Base-by-base conservation (phyloP, 2,113 vertebrate species). In the human region DNA sequence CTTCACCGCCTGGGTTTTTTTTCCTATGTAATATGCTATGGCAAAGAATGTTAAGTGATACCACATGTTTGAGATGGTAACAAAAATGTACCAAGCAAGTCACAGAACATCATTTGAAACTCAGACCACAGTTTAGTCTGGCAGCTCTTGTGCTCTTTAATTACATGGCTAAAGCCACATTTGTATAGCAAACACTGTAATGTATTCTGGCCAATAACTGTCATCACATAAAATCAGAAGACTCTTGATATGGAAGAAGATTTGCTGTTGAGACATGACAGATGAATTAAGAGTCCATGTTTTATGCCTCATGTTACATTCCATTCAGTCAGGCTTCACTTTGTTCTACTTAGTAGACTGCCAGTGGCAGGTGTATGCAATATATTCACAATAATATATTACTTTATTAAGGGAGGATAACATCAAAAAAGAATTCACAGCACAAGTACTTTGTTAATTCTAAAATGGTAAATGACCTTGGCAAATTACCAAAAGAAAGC, bases 81-180 rank as follows among this genome's bases (percentile, higher is more conserved):
- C 38, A 43, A 70, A 66, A 78, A 57, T 72, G 70, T 55, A 32
- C 91, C 97, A 86, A 75, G 86, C 50, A 78, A 81, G 73, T 27
- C 50, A 12, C 35, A 89, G 90, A 96, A 45, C 75, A 59, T 35
- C 38, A 73, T 43, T 70, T 90, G 45, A 66, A 91, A n/a, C 81
- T 64, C 86, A 96, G 87, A 52, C 96, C 88, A 79, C 17, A 95
- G 80, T 88, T 83, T 52, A 97, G 87, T 91, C 96, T 96, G 76
- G 95, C 76, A 38, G 88, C 48, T 73, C 70, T n/a, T 5, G 0
- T 52, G 50, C 66, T 81, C 93, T 97, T 38, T 82, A 75, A 86
- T 97, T 80, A 72, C 1, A 92, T 2, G 66, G 68, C 92, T 89
- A 72, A 92, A 86, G 80, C 3, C 3, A 78, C 14, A 8, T 90